These are phyloP conservation scores for Grus americana DNA, from an alignment of 2,113 vertebrate species.

Conservation along the genomic window DNA sequence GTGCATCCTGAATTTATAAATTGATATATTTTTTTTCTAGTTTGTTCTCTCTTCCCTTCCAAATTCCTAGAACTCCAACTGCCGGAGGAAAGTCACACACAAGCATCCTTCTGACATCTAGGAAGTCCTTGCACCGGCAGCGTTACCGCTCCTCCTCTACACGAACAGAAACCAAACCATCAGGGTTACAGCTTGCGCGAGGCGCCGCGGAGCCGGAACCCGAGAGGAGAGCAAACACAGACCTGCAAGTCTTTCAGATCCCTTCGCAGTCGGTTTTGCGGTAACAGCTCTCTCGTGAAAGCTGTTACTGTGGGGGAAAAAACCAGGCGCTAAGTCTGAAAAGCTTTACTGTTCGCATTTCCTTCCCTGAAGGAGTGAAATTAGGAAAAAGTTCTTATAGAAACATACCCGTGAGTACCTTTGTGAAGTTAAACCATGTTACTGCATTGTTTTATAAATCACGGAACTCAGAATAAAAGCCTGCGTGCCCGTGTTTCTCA, in stretches of 20 bases:
- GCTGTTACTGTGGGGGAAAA: not conserved
- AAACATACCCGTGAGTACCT: fast-evolving
- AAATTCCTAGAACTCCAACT: not conserved
- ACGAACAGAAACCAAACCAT: not conserved
- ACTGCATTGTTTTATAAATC: not conserved
- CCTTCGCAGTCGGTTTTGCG: not conserved
- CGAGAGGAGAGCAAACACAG: not conserved
- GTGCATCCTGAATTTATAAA: fast-evolving
- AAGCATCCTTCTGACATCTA: not conserved
- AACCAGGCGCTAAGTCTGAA: not conserved
- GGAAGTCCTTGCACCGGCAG: not conserved
- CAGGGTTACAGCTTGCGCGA: not conserved
- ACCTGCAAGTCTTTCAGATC: not conserved
- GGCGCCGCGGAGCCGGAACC: not conserved
- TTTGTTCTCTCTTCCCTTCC: not conserved
- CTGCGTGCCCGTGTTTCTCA: fast-evolving
- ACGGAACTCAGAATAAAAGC: not conserved
- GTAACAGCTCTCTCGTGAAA: not conserved
- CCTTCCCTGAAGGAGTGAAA: not conserved
- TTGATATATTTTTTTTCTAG: fast-evolving
- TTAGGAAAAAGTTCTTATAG: not conserved
- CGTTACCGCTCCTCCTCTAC: not conserved
- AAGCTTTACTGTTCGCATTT: not conserved
- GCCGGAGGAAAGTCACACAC: not conserved
- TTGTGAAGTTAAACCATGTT: fast-evolving